Base-by-base conservation (phyloP, 2,888 invertebrate species). In the Endotricha flammealis region DNA sequence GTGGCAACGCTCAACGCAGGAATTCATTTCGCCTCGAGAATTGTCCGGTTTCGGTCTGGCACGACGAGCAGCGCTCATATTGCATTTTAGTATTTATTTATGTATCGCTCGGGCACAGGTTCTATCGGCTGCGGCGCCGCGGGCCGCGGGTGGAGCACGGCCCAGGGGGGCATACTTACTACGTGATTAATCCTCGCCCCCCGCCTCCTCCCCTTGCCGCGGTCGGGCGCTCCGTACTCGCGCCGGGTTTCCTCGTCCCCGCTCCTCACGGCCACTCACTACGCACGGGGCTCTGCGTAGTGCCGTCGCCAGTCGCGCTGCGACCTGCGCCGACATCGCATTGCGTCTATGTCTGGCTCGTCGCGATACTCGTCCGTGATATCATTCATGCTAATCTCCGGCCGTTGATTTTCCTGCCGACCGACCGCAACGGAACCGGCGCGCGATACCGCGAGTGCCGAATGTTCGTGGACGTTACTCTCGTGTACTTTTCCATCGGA, bases 211-310 rank as follows among this genome's bases (percentile, higher is more conserved):
- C 59, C 46, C 60, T 66, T 68, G 65, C 60, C 55, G 48, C 52
- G 53, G 69, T 63, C 64, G 67, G 74, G 72, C 71, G 73, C 77
- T 73, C 72, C 83, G 82, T 83, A 83, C 82, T 77, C 79, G 79
- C 78, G 72, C 76, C 83, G 85, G 86, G 83, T 85, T 85, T 83
- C 85, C 83, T 85, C 85, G 82, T 83, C 86, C 83, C 85, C 85
- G 83, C 85, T 79, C 83, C 86, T 85, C 86, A 82, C 77, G 85
- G 82, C 85, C 82, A 83, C 82, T 83, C 82, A 82, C 77, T 83
- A 83, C 83, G 82, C 85, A 83, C 82, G 81, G 75, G 51, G 74
- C 80, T 70, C 73, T 74, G 74, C 78, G 80, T 80, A 81, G 80
- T 79, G 77, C 76, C 76, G 65, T 71, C 72, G 74, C 47, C 80